Evolutionary conservation across 2,797 vertebrate species (phyloP), one percentile per base, ranked within the genome.

Genomic region (Ctenopoma multispine): DNA sequence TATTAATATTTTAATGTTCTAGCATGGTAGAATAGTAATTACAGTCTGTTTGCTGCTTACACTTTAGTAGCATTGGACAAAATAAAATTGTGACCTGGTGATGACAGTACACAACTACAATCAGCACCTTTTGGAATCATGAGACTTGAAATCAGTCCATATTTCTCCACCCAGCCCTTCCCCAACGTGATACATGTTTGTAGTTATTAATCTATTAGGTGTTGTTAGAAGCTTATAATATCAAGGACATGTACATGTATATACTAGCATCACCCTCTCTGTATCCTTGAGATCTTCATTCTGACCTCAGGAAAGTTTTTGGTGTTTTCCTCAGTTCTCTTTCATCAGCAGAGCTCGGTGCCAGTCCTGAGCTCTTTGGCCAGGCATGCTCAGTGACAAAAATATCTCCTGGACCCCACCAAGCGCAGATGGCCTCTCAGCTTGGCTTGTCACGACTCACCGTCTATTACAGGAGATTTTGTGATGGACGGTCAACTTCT

Each of bases 361-460:
- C 89, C 89, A 89, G 87, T 88, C 87, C 87, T 61, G 64, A 83
- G 75, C 81, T 87, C 80, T 89, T 88, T 90, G 87, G 87, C 90
- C 80, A 82, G 80, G 69, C 87, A 79, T 38, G 77, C 88, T 89
- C 89, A 20, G 78, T 8, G 92, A 94, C 94, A 92, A 86, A 95
- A 95, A 95, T 94, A 95, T 91, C 89, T 89, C 88, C 64, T 80
- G 53, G 88, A 92, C 90, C 92, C 93, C 89, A 92, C 86, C 73
- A 87, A 15, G 91, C 91, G 84, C 95, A 95, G 94, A 95, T 95
- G 94, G 94, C 92, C 91, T 93, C 94, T 94, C 95, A 94, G 94
- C 94, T 94, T 94, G 94, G 93, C 90, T 93, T 91, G 92, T 95
- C 94, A 95, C 93, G 92, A 93, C 89, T 92, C 92, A 83, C 85